These are phyloP conservation scores for Pegoplata infirma DNA, from an alignment of 2,888 invertebrate species.

Conservation along the genomic window DNA sequence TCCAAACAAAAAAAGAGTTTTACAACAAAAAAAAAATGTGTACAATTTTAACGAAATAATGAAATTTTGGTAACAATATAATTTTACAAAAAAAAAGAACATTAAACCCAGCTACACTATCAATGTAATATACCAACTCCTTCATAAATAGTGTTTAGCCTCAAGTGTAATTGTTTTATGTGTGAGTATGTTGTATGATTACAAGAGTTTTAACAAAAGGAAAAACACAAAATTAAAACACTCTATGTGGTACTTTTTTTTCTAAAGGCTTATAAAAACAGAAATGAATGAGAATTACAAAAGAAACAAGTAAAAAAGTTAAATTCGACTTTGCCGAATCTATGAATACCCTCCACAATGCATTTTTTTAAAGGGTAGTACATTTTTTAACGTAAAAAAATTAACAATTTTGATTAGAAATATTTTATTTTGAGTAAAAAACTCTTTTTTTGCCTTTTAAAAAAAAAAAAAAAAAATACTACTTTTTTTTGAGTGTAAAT, in stretches of 20 bases:
- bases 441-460: too few species aligned
- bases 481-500: too few species aligned
- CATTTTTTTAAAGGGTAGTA: too few species aligned
- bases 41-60: neutral
- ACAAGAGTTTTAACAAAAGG: constrained; percentile 9
- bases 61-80: neutral
- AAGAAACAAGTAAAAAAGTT: too few species aligned
- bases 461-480: too few species aligned
- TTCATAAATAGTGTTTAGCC: neutral
- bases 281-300: neutral
- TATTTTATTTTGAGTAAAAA: too few species aligned
- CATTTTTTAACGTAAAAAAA: too few species aligned
- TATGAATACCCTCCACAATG: too few species aligned
- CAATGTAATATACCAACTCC: neutral
- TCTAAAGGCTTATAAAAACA: neutral
- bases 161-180: constrained; percentile 10
- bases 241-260: neutral
- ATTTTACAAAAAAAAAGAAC: neutral
- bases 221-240: constrained; percentile 16
- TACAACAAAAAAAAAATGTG: neutral
- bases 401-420: too few species aligned
- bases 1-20: neutral
- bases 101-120: neutral
- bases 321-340: too few species aligned
- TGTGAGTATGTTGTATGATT: neutral